Conservation (phyloP, 2,113 vertebrate genomes). For the Physeter macrocephalus region DNA sequence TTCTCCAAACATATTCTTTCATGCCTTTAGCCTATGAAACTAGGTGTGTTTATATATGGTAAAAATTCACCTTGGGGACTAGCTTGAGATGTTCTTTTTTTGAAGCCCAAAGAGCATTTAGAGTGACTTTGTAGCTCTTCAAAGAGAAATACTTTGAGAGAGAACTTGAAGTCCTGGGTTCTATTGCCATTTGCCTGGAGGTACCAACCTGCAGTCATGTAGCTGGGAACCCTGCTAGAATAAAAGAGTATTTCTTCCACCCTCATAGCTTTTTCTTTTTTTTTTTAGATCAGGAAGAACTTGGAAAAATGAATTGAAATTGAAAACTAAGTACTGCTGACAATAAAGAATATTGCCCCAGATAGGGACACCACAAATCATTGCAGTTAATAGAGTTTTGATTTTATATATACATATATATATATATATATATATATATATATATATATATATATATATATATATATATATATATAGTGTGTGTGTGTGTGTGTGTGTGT, state of each 20-base stretch:
- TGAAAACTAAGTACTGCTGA: not conserved
- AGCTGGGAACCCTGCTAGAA: not conserved
- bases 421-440: too few relatives aligned
- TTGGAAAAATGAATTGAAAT: slow-evolving; percentile 26
- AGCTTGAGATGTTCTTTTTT: not conserved
- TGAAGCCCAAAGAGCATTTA: slow-evolving; percentile 5
- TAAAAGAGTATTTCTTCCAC: not conserved
- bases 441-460: too few relatives aligned
- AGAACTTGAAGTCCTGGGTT: not conserved
- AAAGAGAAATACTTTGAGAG: not conserved
- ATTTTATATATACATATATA: not conserved
- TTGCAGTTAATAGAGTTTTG: not conserved
- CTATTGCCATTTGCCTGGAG: not conserved
- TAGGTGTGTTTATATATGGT: not conserved
- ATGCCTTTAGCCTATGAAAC: not conserved
- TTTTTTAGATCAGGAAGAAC: not conserved
- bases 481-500: not conserved
- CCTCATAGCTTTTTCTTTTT: not conserved
- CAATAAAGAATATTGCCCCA: not conserved
- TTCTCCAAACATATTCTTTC: not conserved
- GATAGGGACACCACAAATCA: not conserved
- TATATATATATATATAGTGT: too few relatives aligned
- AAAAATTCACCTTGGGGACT: not conserved
- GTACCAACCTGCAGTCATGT: not conserved
- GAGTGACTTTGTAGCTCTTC: not conserved